Base-by-base conservation (phyloP, 1,140 invertebrate species). In the Drosophila varians region DNA sequence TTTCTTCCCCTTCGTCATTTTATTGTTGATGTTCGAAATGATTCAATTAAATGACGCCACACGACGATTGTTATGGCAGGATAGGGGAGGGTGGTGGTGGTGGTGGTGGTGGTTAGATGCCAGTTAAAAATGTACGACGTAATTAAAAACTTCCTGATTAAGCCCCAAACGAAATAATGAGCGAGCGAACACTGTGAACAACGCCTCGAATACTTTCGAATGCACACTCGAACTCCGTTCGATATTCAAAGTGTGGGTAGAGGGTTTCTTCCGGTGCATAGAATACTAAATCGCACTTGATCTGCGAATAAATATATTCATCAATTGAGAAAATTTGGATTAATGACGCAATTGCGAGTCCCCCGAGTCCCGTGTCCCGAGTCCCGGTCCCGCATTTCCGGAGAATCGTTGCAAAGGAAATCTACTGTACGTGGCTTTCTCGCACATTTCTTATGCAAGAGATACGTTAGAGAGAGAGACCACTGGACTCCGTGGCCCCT, bases 131-230 rank as follows among this genome's bases (percentile, higher is more conserved):
- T 69, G 70, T 74, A 84, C 79, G 76, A 79, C 80, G 80, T 77
- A 84, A 84, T 84, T 84, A 84, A 84, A 84, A 84, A 84, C 80
- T 84, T 84, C 80, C 80, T 84, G 80, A 84, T 84, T 84, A 84
- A 84, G 74, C 74, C 79, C 69, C 74, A 60, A 82, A 77, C 73
- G 80, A 82, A 58, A 62, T 64, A 64, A 64, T 53, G 62, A 69
- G 62, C 46, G 16, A 66, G 12, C 4, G 12, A 14, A 18, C 16
- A 42, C 38, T 1, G 38, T 3, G 2, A 9, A 42, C 1, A 42
- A 42, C 7, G 19, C 16, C 16, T 26, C 6, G 25, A 26, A 26
- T 26, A 26, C n/a, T n/a, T n/a, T n/a, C n/a, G n/a, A n/a, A n/a
- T n/a, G n/a, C n/a, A n/a, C n/a, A n/a, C n/a, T n/a, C n/a, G n/a